Conservation (phyloP, 1,140 invertebrate genomes). For the Wasmannia auropunctata region DNA sequence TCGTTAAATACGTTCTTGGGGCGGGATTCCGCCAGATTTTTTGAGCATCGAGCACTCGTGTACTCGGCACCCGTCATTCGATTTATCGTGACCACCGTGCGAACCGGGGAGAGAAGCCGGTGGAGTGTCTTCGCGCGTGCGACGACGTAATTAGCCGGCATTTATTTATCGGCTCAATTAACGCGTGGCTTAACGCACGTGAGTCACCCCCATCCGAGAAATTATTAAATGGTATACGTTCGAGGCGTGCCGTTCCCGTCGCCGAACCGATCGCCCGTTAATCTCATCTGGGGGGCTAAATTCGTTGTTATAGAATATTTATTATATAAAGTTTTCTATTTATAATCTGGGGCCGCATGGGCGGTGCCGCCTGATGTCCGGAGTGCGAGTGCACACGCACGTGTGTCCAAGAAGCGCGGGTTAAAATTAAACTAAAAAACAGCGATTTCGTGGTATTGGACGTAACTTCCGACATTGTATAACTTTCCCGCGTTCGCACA, state of each 20-base stretch:
- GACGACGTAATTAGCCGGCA: background rate
- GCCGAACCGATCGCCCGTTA: background rate
- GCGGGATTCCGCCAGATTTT: background rate
- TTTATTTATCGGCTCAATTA: conserved; percentile 26
- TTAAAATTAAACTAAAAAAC: conserved; percentile 24
- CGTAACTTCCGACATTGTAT: background rate
- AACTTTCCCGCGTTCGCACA: background rate
- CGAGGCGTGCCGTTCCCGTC: background rate
- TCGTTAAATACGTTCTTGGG: too few species aligned
- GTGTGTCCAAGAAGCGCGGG: background rate
- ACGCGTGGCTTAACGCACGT: background rate
- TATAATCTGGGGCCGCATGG: conserved; percentile 14
- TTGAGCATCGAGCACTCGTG: background rate
- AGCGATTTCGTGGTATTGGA: background rate
- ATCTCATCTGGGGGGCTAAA: conserved; percentile 18
- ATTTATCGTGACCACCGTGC: background rate
- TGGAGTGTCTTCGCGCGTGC: background rate
- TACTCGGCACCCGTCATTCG: background rate
- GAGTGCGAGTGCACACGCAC: background rate
- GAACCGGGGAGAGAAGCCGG: background rate
- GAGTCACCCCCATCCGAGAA: background rate
- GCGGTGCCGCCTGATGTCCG: background rate
- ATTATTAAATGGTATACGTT: conserved; percentile 1
- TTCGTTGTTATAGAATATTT: conserved; percentile 13
- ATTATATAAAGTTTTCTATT: conserved; percentile 35